Evolutionary conservation across 2,888 invertebrate genomes (phyloP).

Genomic region (Brachylomia viminalis): DNA sequence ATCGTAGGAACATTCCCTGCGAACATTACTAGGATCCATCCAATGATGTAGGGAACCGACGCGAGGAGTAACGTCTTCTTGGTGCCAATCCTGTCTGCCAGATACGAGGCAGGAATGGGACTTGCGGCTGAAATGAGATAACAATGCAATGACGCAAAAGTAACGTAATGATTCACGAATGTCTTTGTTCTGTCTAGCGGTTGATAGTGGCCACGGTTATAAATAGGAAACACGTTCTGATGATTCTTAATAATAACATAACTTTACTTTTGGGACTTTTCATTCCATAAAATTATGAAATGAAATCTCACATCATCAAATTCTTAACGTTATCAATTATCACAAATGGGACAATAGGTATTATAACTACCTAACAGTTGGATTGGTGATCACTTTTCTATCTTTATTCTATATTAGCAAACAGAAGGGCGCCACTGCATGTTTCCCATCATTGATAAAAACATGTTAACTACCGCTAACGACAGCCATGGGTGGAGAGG

Average conservation of each 20-base stretch:
- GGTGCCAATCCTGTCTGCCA: conserved; percentile 92
- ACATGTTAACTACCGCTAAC: conserved; percentile 32
- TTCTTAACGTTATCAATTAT: neutral
- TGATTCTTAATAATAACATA: neutral
- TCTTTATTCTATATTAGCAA: neutral
- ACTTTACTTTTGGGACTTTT: neutral
- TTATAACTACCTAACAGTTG: neutral
- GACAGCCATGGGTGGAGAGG: conserved; percentile 30
- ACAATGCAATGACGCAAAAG: conserved; percentile 36
- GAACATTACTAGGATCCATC: conserved; percentile 92
- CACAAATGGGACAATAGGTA: neutral
- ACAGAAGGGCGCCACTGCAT: neutral
- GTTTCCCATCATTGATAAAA: neutral
- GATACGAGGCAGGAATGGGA: conserved; percentile 91
- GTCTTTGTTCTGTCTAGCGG: conserved; percentile 23
- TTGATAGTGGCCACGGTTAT: neutral
- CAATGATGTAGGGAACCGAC: conserved; percentile 90
- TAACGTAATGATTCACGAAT: conserved; percentile 3
- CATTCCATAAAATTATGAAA: neutral
- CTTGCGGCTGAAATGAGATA: conserved; percentile 88
- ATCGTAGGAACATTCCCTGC: conserved; percentile 90
- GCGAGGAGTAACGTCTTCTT: conserved; percentile 91
- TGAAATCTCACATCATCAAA: neutral
- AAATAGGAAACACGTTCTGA: neutral
- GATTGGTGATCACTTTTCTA: neutral